Evolutionary conservation across 2,113 vertebrate species (phyloP).

Genomic region (Platysternon megacephalum): DNA sequence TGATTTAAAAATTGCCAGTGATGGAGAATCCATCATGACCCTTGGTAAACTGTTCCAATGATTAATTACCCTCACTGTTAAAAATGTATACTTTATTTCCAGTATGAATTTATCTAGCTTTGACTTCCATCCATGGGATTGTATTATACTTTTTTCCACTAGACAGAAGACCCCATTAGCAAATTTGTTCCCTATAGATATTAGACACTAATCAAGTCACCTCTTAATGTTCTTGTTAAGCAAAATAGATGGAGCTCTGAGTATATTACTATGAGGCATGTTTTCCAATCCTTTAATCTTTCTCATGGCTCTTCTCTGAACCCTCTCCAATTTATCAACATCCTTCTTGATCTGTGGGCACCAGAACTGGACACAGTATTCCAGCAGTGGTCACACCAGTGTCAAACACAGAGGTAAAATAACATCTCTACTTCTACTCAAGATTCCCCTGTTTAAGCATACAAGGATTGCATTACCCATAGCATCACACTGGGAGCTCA

Average conservation of each 20-base stretch:
- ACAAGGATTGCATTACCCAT: not conserved
- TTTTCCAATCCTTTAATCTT: not conserved
- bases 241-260: not conserved
- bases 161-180: not conserved
- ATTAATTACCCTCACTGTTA: not conserved
- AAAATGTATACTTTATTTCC: not conserved
- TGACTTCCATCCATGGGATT: not conserved
- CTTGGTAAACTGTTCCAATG: not conserved
- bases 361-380: not conserved
- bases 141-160: not conserved
- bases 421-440: not conserved
- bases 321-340: not conserved
- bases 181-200: not conserved
- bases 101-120: not conserved
- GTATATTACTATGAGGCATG: not conserved
- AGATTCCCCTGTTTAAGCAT: not conserved
- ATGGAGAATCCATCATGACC: not conserved
- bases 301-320: not conserved
- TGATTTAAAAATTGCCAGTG: not conserved
- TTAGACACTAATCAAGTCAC: not conserved
- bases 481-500: not conserved
- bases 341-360: not conserved
- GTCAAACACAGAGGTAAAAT: not conserved
- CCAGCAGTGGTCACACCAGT: not conserved
- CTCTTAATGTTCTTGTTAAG: not conserved